Evolutionary conservation across 2,888 invertebrate species (phyloP).

Genomic region (Perdita meconis): DNA sequence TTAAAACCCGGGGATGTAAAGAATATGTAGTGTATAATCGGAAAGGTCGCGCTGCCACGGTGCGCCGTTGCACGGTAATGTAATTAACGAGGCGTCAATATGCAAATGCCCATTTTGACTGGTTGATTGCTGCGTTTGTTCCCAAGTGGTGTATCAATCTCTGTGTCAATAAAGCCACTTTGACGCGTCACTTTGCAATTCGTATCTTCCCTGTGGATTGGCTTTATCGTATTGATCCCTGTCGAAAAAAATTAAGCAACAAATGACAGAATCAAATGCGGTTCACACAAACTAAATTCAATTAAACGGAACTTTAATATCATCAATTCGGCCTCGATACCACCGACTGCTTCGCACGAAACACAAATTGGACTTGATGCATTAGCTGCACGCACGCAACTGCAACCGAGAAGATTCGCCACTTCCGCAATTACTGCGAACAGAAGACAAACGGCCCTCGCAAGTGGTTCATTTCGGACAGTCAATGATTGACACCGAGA

Average conservation of each 20-base stretch:
- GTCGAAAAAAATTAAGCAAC: no score
- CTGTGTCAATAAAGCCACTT: conserved; percentile 67
- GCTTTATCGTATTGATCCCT: conserved; percentile 24
- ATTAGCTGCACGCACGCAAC: no score
- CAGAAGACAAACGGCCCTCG: no score
- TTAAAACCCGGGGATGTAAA: not conserved
- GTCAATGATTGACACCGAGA: not conserved
- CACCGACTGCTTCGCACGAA: no score
- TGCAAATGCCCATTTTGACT: conserved; percentile 68
- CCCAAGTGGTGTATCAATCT: conserved; percentile 64
- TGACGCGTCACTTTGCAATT: conserved; percentile 24
- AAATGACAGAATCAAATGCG: no score
- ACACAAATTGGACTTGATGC: no score
- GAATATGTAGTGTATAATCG: not conserved
- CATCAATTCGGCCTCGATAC: no score
- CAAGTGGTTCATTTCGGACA: not conserved
- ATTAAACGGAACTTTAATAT: no score
- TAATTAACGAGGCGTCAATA: conserved; percentile 71
- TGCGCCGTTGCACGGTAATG: conserved; percentile 5
- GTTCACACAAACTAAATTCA: no score
- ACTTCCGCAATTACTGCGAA: no score
- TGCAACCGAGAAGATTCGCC: no score
- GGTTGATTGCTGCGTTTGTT: conserved; percentile 69
- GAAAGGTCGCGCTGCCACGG: not conserved
- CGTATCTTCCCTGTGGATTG: conserved; percentile 17